Evolutionary conservation across 2,797 vertebrate genomes (phyloP), one percentile per base, ranked within the genome.

Genomic region (Rhodeus uyekii): DNA sequence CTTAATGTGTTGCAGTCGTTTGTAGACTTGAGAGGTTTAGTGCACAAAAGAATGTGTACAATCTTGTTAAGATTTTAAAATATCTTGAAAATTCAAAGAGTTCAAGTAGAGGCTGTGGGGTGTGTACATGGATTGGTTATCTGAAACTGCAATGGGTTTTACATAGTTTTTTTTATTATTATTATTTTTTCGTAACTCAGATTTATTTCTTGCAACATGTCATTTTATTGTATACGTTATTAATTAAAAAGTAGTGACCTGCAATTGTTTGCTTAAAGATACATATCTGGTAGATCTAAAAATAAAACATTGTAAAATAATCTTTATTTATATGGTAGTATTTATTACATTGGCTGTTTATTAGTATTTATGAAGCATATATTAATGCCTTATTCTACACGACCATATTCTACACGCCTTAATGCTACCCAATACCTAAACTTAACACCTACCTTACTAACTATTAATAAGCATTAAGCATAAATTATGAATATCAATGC

Each of bases 21-120:
- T 82, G 61, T 60, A 76, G 48, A 24, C 61, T n/a, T 7, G 32
- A 27, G n/a, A 76, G 16, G 16, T 50, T 74, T 39, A 81, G 69
- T 38, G 69, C 14, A 7, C 3, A 6, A 44, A 19, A 60, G 16
- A 42, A 61, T 36, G 55, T 48, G 34, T 8, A 27, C 12, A n/a
- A 2, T 12, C 42, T 38, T 53, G 39, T 80, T 14, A 50, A 27
- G n/a, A 81, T 64, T 64, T 65, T 39, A 12, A 74, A 61, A 72
- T 50, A 74, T 53, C n/a, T 8, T 6, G 22, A 50, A 22, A 29
- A 38, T 50, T 38, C n/a, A 16, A 64, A 79, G 58, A 32, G 29
- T 27, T 16, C 39, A 72, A 29, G 4, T 44, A 58, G 3, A 3
- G 14, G 38, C 38, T 5, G 0, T 63, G n/a, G 44, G 16, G 9